phyloP scores from a whole-genome alignment of 2,888 invertebrate genomes.

The Zaprionus bogoriensis region DNA sequence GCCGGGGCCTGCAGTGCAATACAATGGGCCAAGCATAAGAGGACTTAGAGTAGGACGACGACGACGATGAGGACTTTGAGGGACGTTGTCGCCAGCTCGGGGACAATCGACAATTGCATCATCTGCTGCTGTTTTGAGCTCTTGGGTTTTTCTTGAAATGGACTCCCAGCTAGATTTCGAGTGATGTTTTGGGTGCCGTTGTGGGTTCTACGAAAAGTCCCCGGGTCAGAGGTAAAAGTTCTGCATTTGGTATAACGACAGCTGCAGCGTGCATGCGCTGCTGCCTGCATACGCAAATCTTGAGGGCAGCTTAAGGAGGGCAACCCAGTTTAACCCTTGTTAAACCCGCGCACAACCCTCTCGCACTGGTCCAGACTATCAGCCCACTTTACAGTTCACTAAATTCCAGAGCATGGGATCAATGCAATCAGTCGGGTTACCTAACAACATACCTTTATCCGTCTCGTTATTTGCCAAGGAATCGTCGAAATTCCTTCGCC shows the following conservation, averaged over 20 bases:
- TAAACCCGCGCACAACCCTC: constrained; percentile 62
- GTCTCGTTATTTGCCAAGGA: constrained; percentile 38
- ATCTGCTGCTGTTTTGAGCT: constrained; percentile 40
- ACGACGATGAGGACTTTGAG: constrained; percentile 10
- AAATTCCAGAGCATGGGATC: constrained; percentile 38
- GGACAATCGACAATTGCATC: constrained; percentile 42
- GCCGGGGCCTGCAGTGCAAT: constrained; percentile 24
- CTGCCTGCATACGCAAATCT: constrained; percentile 29
- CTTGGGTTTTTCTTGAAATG: constrained; percentile 11
- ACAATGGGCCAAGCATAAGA: constrained; percentile 29
- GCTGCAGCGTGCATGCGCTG: constrained; percentile 19
- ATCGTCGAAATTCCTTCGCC: constrained; percentile 2
- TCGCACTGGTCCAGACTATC: constrained; percentile 19
- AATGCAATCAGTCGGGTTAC: too few relatives aligned
- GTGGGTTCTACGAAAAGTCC: constrained; percentile 6
- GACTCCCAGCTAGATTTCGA: constrained; percentile 53
- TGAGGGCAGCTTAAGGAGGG: constrained; percentile 42
- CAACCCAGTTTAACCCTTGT: constrained; percentile 75
- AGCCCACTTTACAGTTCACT: constrained; percentile 57
- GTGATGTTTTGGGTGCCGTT: constrained; percentile 61
- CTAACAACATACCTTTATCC: not conserved
- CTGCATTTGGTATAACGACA: constrained; percentile 8
- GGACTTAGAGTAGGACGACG: constrained; percentile 4
- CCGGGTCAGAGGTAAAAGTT: constrained; percentile 8
- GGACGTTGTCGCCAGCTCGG: constrained; percentile 22